These are phyloP conservation scores for Oriolus oriolus DNA, from an alignment of 2,113 vertebrate species.

Conservation along the genomic window DNA sequence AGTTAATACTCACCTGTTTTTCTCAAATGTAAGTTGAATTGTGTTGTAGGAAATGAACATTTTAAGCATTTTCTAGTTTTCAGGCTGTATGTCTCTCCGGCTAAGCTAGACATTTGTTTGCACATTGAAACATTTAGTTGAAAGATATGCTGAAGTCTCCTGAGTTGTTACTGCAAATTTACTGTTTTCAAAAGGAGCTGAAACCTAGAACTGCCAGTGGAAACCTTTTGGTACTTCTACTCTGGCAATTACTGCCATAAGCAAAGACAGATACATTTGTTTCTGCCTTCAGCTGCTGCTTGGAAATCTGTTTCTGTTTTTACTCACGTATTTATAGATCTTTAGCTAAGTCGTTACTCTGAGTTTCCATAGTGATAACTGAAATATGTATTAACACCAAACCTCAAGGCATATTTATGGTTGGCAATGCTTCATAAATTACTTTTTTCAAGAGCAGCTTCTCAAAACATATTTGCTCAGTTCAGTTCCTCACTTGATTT, in stretches of 20 bases:
- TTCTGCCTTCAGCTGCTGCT: slow-evolving; percentile 20
- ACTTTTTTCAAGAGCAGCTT: slow-evolving; percentile 37
- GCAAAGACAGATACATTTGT: slow-evolving; percentile 31
- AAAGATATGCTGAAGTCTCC: not conserved
- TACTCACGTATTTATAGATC: slow-evolving; percentile 39
- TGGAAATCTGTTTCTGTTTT: slow-evolving; percentile 50
- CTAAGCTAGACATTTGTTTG: not conserved
- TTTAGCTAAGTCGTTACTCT: slow-evolving; percentile 32
- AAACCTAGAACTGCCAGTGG: not conserved
- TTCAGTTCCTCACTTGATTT: slow-evolving; percentile 52
- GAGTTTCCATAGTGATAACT: slow-evolving; percentile 61
- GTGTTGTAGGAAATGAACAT: not conserved
- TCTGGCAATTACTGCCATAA: slow-evolving; percentile 19
- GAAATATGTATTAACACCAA: slow-evolving; percentile 56
- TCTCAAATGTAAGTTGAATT: not conserved
- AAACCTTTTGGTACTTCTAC: slow-evolving; percentile 18
- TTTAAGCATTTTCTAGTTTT: not conserved
- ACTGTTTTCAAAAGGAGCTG: not conserved
- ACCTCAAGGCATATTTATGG: slow-evolving; percentile 50
- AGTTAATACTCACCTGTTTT: not conserved
- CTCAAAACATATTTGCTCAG: slow-evolving; percentile 51
- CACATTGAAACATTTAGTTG: not conserved
- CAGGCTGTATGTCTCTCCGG: not conserved
- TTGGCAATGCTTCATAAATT: slow-evolving; percentile 50
- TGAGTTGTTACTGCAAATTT: not conserved